Evolutionary conservation across 2,113 vertebrate species (phyloP).

Genomic region (Myiozetetes cayanensis): DNA sequence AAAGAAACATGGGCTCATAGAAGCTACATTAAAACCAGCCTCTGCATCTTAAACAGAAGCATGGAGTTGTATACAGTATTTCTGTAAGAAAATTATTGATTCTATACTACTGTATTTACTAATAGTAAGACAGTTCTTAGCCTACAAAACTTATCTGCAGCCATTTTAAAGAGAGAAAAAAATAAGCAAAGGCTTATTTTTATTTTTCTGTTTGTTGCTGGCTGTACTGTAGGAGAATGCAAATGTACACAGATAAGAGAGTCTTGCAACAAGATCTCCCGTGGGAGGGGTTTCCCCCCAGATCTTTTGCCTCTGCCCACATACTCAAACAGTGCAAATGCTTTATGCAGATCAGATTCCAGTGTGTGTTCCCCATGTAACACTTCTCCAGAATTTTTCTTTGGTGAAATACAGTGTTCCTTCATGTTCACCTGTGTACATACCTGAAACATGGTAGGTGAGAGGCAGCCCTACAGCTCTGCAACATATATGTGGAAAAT

Average conservation of each 20-base stretch:
- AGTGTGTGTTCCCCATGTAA: not conserved
- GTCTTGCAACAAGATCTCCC: not conserved
- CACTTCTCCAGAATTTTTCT: not conserved
- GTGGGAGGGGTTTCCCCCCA: constrained; percentile 1
- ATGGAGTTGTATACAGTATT: not conserved
- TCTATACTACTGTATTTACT: not conserved
- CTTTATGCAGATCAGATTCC: not conserved
- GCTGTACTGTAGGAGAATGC: not conserved
- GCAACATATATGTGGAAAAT: not conserved
- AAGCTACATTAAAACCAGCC: not conserved
- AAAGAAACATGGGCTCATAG: not conserved
- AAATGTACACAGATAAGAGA: not conserved
- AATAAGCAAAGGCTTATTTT: not conserved
- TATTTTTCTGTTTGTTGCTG: not conserved
- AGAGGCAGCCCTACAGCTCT: not conserved
- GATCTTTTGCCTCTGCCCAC: constrained; percentile 35
- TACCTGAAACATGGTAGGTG: not conserved
- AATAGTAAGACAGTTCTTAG: not conserved
- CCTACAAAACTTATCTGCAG: not conserved
- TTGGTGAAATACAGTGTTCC: not conserved
- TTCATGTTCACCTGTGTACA: not conserved
- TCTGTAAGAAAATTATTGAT: not conserved
- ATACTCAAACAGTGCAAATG: not conserved
- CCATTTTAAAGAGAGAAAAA: not conserved
- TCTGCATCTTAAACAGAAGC: not conserved